Evolutionary conservation across 2,797 vertebrate genomes (phyloP).

Genomic region (Hylomyscus alleni): DNA sequence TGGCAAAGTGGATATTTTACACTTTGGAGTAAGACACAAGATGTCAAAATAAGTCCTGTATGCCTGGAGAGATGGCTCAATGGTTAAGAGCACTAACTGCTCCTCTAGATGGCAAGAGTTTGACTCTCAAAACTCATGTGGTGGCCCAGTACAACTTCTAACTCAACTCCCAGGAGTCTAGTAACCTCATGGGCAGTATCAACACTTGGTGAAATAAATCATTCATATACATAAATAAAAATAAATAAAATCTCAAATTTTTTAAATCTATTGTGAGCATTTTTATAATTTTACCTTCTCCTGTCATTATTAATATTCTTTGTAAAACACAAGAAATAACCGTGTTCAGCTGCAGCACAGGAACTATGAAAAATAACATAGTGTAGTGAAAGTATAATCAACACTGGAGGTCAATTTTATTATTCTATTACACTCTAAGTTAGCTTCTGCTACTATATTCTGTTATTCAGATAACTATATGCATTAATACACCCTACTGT

Average conservation of each 20-base stretch:
- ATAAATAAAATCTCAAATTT: neutral
- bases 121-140: neutral
- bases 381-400: neutral
- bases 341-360: fast-evolving
- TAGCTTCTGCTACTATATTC: neutral
- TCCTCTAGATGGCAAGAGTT: neutral
- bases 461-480: neutral
- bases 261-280: neutral
- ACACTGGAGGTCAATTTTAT: neutral
- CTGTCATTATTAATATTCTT: neutral
- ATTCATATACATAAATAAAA: neutral
- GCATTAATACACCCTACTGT: neutral
- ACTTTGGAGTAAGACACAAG: neutral
- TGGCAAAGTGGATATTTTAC: neutral
- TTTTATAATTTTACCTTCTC: neutral
- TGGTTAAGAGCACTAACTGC: neutral
- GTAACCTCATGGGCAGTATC: neutral
- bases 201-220: neutral
- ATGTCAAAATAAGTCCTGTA: neutral
- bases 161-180: neutral
- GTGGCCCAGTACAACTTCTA: neutral
- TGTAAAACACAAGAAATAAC: neutral
- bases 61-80: neutral
- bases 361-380: neutral
- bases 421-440: neutral